Evolutionary conservation across 2,888 invertebrate genomes (phyloP).

Genomic region (Auanema sp.): DNA sequence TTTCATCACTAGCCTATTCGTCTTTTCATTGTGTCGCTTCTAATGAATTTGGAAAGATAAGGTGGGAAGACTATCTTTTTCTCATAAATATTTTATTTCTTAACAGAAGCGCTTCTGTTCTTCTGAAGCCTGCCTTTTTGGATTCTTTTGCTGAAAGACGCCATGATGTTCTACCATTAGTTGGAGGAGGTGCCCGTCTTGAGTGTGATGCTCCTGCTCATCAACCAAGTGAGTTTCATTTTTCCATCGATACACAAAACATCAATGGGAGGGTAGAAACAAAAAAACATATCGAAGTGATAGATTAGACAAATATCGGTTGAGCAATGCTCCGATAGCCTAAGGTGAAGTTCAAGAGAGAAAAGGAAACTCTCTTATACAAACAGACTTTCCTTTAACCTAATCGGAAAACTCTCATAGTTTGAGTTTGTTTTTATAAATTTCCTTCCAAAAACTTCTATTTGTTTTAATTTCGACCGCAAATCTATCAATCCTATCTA

Average conservation of each 20-base stretch:
- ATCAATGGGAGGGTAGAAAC: too few relatives aligned
- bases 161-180: constrained; percentile 54
- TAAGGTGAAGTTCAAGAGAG: too few relatives aligned
- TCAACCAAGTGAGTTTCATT: constrained; percentile 55
- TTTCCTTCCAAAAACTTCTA: too few relatives aligned
- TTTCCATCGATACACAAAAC: background rate
- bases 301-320: too few relatives aligned
- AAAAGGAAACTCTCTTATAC: too few relatives aligned
- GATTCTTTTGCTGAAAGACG: constrained; percentile 34
- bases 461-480: too few relatives aligned
- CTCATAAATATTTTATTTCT: background rate
- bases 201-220: constrained; percentile 58
- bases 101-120: constrained; percentile 31
- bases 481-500: too few relatives aligned
- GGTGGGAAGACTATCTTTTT: constrained; percentile 6
- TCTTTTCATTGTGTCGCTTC: constrained; percentile 43
- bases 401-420: too few relatives aligned
- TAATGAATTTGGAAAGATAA: constrained; percentile 35
- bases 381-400: too few relatives aligned
- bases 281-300: too few relatives aligned
- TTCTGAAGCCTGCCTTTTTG: constrained; percentile 41
- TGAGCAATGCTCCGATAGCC: too few relatives aligned
- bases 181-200: constrained; percentile 49
- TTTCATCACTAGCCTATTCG: constrained; percentile 35
- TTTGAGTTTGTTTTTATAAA: too few relatives aligned